phyloP scores from a whole-genome alignment of 2,888 invertebrate genomes.

The Trissolcus brochymenae region DNA sequence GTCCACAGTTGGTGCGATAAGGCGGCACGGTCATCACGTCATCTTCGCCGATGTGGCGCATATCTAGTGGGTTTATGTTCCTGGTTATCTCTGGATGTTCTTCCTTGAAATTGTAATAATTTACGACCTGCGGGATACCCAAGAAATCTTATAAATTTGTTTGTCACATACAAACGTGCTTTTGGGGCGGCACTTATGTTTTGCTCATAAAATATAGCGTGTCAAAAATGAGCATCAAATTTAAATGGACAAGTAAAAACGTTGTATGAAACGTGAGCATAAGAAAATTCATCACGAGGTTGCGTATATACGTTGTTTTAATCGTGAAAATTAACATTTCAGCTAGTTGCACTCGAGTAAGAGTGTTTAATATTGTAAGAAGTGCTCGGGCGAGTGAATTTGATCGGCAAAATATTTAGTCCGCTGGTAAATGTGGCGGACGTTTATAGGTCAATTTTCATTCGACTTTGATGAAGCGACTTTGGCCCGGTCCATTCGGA shows the following conservation, averaged over 20 bases:
- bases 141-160: too few relatives aligned
- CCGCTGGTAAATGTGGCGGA: too few relatives aligned
- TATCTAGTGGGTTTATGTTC: constrained; percentile 81
- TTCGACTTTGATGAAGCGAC: not conserved
- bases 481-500: not conserved
- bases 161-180: too few relatives aligned
- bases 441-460: too few relatives aligned
- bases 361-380: constrained; percentile 13
- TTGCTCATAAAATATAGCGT: too few relatives aligned
- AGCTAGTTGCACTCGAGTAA: not conserved
- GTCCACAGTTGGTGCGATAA: constrained; percentile 85
- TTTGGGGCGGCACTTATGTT: too few relatives aligned
- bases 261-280: too few relatives aligned
- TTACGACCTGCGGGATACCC: constrained; percentile 80
- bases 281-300: too few relatives aligned
- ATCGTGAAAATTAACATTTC: too few relatives aligned
- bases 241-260: too few relatives aligned
- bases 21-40: constrained; percentile 85
- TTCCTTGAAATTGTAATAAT: constrained; percentile 86
- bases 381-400: not conserved
- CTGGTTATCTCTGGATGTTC: constrained; percentile 83
- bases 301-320: too few relatives aligned
- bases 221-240: too few relatives aligned
- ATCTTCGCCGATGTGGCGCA: constrained; percentile 82
- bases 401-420: constrained; percentile 3